Evolutionary conservation across 2,888 invertebrate genomes (phyloP).

Genomic region (Hypselothyrea guttata): DNA sequence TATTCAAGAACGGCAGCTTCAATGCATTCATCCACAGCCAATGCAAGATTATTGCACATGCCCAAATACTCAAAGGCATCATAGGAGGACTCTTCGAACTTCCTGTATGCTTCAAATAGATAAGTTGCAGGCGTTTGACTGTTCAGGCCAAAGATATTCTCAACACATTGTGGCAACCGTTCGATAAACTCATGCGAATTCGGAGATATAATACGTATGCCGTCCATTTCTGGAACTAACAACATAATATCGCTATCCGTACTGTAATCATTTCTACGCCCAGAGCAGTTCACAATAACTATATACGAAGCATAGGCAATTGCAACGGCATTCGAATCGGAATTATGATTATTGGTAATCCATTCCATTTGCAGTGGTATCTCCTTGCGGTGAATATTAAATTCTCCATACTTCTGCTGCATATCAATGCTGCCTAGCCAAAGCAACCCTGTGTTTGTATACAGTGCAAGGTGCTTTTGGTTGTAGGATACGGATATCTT

Average conservation of each 20-base stretch:
- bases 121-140: conserved; percentile 96
- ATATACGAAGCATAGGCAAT: conserved; percentile 91
- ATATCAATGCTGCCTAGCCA: conserved; percentile 95
- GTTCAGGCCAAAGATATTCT: conserved; percentile 94
- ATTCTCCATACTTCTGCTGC: conserved; percentile 88
- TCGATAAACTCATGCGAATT: conserved; percentile 94
- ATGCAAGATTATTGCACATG: conserved; percentile 90
- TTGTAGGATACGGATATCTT: conserved; percentile 94
- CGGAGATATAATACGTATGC: conserved; percentile 92
- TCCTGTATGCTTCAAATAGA: conserved; percentile 94
- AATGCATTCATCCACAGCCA: conserved; percentile 94
- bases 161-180: conserved; percentile 91
- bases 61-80: conserved; percentile 96
- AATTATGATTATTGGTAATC: conserved; percentile 83
- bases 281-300: conserved; percentile 89
- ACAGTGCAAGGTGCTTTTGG: conserved; percentile 91
- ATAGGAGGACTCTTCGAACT: conserved; percentile 91
- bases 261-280: conserved; percentile 86
- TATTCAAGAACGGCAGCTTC: conserved; percentile 96
- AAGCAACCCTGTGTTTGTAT: conserved; percentile 92
- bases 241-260: conserved; percentile 90
- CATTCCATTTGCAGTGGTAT: conserved; percentile 92
- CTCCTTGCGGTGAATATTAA: conserved; percentile 89
- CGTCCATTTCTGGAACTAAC: conserved; percentile 94
- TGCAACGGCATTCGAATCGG: conserved; percentile 93